Evolutionary conservation across 2,797 vertebrate genomes (phyloP), one percentile per base, ranked within the genome.

Genomic region (Xyrichtys novacula): DNA sequence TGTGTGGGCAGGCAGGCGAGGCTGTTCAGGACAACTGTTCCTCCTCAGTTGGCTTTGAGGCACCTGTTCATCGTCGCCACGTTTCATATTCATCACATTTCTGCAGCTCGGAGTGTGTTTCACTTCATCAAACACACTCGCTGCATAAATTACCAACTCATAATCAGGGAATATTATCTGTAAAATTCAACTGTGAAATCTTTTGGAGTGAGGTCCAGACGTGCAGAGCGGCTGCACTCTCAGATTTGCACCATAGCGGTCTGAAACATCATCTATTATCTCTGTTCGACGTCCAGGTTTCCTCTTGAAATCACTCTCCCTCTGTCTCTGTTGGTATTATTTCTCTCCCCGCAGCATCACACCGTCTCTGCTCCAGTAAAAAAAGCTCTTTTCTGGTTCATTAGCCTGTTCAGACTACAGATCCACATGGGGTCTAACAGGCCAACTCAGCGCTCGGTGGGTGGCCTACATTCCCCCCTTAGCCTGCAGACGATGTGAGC

Each of bases 21-120:
- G 62, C 79, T 73, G 80, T 67, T 61, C 8, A 14, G 15, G 16
- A 25, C 84, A 81, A 65, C 73, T 81, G 84, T 54, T 77, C 54
- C 2, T 44, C 29, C n/a, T 78, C 69, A 6, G 38, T 67, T 46
- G 52, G 44, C 58, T 71, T n/a, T 44, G 14, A 17, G 28, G 56
- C 84, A 82, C 76, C 64, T 79, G 70, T 75, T 77, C 22, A 46
- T 46, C 65, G 28, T 32, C 1, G 1, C 47, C 60, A 57, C 22
- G 16, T 56, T 67, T 65, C 14, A 39, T 61, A 23, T 54, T 53
- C 32, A 28, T 56, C 53, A 38, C 25, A 47, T 26, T 50, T 14
- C 20, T 36, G 28, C 48, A 17, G 55, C 67, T 47, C 28, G 6
- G 4, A 7, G 14, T 26, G 49, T 12, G 15, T 31, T 47, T 26